phyloP scores from a whole-genome alignment of 2,888 invertebrate genomes.

The Orthonychiurus folsomi region DNA sequence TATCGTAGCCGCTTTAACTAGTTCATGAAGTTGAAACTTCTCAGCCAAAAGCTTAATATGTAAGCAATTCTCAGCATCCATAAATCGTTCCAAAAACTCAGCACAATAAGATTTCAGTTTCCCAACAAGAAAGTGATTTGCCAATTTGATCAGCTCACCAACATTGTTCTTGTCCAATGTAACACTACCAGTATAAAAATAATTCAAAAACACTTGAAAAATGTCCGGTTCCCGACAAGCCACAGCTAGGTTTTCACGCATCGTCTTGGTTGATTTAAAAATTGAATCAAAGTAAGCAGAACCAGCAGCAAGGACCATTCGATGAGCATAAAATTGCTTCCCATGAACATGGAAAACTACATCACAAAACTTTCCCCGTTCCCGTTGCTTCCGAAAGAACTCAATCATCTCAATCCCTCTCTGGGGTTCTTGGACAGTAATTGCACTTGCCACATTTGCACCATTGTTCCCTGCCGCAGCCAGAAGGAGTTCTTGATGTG shows the following conservation, averaged over 20 bases:
- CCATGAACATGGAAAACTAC: constrained; percentile 54
- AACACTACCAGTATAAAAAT: constrained; percentile 58
- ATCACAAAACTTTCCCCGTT: constrained; percentile 54
- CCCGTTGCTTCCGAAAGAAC: constrained; percentile 48
- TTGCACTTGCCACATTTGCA: constrained; percentile 29
- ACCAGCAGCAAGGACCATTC: constrained; percentile 55
- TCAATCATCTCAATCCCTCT: constrained; percentile 46
- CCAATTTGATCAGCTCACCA: constrained; percentile 53
- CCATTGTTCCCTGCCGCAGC: constrained; percentile 4
- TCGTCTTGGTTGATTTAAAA: constrained; percentile 45
- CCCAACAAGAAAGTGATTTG: constrained; percentile 55
- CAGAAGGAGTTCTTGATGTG: constrained; percentile 10
- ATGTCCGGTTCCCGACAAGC: constrained; percentile 53
- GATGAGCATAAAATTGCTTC: constrained; percentile 53
- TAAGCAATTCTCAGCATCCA: constrained; percentile 56
- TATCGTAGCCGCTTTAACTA: constrained; percentile 51
- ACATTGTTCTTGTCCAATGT: constrained; percentile 54
- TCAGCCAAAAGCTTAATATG: constrained; percentile 54
- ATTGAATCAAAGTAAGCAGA: constrained; percentile 58
- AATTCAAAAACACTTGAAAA: constrained; percentile 54
- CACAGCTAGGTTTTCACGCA: constrained; percentile 49
- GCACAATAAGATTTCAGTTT: constrained; percentile 56
- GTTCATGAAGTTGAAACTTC: constrained; percentile 52
- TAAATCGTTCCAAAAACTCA: constrained; percentile 55
- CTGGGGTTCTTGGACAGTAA: constrained; percentile 46